A percentile compares a stretch with the other conserved stretches of the same genome.
Conservation (phyloP, 2,113 vertebrate genomes). For the Mobula birostris region DNA sequence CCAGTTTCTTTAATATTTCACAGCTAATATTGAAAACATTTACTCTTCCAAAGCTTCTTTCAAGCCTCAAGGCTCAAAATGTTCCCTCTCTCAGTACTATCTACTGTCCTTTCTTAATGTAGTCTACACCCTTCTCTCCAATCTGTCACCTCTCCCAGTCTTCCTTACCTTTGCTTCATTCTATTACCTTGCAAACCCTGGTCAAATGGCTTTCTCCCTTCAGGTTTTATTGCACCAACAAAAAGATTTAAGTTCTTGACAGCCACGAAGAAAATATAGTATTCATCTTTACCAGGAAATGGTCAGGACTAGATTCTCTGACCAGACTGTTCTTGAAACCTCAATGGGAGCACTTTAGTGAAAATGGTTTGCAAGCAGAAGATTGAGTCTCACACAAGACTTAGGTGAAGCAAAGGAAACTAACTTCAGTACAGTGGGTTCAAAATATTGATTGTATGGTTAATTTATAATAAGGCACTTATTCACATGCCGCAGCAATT, state of each 20-base stretch:
- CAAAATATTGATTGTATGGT: neutral
- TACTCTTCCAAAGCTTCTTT: neutral
- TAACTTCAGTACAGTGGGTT: neutral
- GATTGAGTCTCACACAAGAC: neutral
- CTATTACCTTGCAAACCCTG: neutral
- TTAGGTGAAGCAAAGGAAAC: neutral
- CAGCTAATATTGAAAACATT: neutral
- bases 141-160: neutral
- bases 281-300: conserved; percentile 5
- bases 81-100: neutral
- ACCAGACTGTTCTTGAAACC: neutral
- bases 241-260: neutral
- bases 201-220: neutral
- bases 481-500: neutral
- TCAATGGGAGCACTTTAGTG: neutral
- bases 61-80: neutral
- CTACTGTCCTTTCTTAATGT: neutral
- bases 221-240: neutral
- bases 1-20: neutral
- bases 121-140: neutral
- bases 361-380: neutral
- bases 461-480: neutral
- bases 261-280: neutral
- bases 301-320: neutral
- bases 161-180: neutral